Percentiles rank a stretch among this genome's conserved stretches.
Conservation (phyloP, 2,113 vertebrate species). For the Saiga tatarica region DNA sequence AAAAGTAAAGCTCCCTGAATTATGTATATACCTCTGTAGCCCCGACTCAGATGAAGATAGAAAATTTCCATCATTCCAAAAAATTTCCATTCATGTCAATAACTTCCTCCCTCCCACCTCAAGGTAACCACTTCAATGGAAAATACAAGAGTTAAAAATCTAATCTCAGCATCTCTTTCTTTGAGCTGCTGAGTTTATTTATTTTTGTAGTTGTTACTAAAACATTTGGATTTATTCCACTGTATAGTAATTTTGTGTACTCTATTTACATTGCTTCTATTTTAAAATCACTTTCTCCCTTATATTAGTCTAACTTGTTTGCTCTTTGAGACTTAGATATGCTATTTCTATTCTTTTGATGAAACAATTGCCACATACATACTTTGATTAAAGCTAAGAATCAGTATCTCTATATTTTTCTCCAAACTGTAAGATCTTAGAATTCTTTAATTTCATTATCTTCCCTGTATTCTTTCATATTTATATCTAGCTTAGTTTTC, state of each 20-base stretch:
- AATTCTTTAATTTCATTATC: not conserved
- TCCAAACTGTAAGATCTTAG: not conserved
- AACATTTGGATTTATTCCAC: not conserved
- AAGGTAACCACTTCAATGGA: not conserved
- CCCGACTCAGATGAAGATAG: not conserved
- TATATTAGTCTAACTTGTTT: not conserved
- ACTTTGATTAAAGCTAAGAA: not conserved
- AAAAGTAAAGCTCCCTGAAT: not conserved
- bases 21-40: not conserved
- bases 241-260: not conserved
- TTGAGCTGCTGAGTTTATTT: not conserved
- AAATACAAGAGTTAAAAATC: not conserved
- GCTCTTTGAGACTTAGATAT: not conserved
- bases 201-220: not conserved
- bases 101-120: not conserved
- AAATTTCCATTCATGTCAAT: not conserved
- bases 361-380: not conserved
- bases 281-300: not conserved
- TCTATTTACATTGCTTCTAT: not conserved
- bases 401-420: not conserved
- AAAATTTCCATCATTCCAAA: not conserved
- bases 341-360: conserved; percentile 6
- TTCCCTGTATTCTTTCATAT: not conserved
- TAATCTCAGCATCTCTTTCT: not conserved
- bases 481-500: conserved; percentile 13